These are phyloP conservation scores for Pteruthius melanotis DNA, from an alignment of 2,113 vertebrate species.

Conservation along the genomic window DNA sequence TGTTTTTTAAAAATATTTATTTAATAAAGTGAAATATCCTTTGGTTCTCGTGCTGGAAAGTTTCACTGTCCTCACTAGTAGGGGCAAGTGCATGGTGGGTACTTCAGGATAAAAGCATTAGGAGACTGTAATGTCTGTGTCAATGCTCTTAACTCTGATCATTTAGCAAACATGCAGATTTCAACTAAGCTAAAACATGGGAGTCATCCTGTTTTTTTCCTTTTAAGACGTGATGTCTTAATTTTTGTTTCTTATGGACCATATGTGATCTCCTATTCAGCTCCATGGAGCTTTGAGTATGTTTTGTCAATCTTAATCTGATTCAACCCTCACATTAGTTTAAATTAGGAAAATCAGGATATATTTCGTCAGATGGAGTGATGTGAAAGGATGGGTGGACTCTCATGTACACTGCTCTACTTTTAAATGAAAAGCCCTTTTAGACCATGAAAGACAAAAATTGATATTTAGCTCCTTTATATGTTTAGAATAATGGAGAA, in stretches of 20 bases:
- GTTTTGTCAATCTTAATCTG: neutral
- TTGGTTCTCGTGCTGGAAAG: neutral
- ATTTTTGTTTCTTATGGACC: neutral
- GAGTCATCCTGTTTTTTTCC: neutral
- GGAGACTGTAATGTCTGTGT: neutral
- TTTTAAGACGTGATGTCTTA: neutral
- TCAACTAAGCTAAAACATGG: neutral
- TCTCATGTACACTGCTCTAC: neutral
- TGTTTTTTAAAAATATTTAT: neutral
- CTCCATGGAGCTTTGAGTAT: neutral
- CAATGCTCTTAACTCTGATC: neutral
- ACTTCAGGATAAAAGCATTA: neutral
- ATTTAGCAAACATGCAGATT: neutral
- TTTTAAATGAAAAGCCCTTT: neutral
- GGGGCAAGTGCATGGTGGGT: neutral
- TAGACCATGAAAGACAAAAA: neutral
- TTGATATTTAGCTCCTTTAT: neutral
- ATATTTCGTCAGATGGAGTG: neutral
- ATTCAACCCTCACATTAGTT: neutral
- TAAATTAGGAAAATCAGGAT: neutral
- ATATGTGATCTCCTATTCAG: neutral
- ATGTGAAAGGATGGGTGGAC: neutral
- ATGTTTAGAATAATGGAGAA: neutral
- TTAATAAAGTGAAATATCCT: neutral
- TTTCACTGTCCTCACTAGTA: neutral